A percentile compares a stretch with the other conserved stretches of the same genome.
Conservation (phyloP, 1,140 invertebrate genomes). For the Pseudomyrmex gracilis region DNA sequence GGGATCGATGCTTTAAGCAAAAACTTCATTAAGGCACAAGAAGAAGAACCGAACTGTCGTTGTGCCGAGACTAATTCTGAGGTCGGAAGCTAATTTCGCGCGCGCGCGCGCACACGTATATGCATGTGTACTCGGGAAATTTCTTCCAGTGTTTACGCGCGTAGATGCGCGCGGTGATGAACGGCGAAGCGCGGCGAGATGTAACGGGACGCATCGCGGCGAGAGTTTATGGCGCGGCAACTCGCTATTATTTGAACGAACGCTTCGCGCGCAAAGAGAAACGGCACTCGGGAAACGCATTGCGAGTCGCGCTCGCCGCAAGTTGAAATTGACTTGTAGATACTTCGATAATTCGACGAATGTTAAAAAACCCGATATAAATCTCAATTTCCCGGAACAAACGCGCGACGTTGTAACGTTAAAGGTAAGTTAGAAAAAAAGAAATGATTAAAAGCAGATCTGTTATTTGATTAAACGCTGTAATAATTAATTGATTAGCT, state of each 20-base stretch:
- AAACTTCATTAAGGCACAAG: slow-evolving; percentile 64
- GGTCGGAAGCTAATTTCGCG: slow-evolving; percentile 41
- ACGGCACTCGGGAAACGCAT: slow-evolving; percentile 17
- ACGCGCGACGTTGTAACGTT: no score
- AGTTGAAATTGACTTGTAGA: slow-evolving; percentile 16
- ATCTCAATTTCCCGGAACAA: no score
- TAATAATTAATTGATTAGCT: no score
- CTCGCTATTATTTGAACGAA: slow-evolving; percentile 54
- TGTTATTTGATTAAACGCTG: no score
- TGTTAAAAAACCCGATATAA: no score
- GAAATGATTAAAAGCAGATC: no score
- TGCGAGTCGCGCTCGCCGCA: slow-evolving; percentile 13
- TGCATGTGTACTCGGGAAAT: slow-evolving; percentile 11
- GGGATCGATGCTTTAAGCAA: not conserved
- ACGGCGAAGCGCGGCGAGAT: slow-evolving; percentile 30
- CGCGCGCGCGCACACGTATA: not conserved
- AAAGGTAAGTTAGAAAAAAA: no score
- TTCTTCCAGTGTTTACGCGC: slow-evolving; percentile 25
- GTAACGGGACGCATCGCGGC: slow-evolving; percentile 31
- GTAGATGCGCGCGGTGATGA: slow-evolving; percentile 25
- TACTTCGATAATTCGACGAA: slow-evolving; percentile 4
- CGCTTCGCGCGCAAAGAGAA: slow-evolving; percentile 10
- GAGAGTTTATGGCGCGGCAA: slow-evolving; percentile 48
- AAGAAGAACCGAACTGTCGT: slow-evolving; percentile 41
- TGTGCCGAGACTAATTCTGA: slow-evolving; percentile 50